Evolutionary conservation across 2,113 vertebrate species (phyloP), one percentile per base, ranked within the genome.

Genomic region (Pteruthius melanotis): DNA sequence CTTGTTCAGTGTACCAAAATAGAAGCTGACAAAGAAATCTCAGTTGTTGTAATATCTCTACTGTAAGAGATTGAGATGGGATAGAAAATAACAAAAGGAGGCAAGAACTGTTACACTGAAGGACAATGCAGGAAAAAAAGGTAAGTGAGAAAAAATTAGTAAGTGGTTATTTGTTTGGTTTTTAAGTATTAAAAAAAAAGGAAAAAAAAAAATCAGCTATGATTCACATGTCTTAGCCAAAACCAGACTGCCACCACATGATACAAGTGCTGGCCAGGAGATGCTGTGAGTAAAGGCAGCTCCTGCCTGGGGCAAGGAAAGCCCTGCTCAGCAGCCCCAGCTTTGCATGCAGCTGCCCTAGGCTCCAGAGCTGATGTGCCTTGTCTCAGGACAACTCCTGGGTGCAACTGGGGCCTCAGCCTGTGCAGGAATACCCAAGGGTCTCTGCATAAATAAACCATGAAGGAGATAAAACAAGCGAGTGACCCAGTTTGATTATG

Each of bases 201-300:
- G 5, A 6, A 49, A 23, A 21, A 23, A 21, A 30, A 77, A 69
- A 60, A 18, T 7, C 44, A 90, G 22, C 24, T 13, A 44, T 18
- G 4, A 81, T 59, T 26, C 0, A 0, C 24, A 12, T 2, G 4
- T 40, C 42, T 68, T 45, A 23, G 3, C 10, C 22, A 80, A 52
- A 57, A 26, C 16, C 19, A 76, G 80, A 42, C 0, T 57, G 45
- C 30, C 50, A 50, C 6, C 27, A 24, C 8, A 6, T 2, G 28
- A 53, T 7, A 7, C 6, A 56, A 19, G 10, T 15, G 21, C 1
- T 16, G 59, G 52, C 20, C 37, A 30, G 13, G 28, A 44, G 54
- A 57, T 4, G 59, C 59, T 44, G 24, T 6, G 35, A 70, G 77
- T 28, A 47, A 56, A 78, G 83, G 72, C 68, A 93, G 39, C 11